A percentile compares a stretch with the other conserved stretches of the same genome.
phyloP scores from a whole-genome alignment of 2,797 vertebrate genomes.

The Sebastes itinus region DNA sequence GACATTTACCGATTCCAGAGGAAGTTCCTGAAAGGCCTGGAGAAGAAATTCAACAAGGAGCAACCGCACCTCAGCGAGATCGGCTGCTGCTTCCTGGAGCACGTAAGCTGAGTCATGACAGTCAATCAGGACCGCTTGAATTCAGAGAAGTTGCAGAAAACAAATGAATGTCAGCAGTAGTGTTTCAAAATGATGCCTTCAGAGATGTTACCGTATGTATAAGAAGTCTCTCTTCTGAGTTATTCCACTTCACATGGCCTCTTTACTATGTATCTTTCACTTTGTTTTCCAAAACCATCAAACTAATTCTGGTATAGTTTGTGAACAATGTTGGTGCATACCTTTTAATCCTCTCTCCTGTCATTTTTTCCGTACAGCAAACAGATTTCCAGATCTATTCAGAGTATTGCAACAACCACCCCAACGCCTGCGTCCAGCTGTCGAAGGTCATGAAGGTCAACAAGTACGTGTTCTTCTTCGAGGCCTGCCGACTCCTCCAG shows the following conservation, averaged over 20 bases:
- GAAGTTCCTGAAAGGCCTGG: constrained; percentile 91
- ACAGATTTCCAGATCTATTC: constrained; percentile 98
- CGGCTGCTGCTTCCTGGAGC: constrained; percentile 94
- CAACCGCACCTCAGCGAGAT: constrained; percentile 95
- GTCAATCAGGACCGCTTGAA: neutral
- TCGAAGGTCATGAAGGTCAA: constrained; percentile 92
- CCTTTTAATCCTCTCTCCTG: neutral
- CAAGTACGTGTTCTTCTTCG: constrained; percentile 97
- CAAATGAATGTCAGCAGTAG: too few species aligned
- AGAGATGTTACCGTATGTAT: neutral
- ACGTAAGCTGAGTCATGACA: constrained; percentile 80
- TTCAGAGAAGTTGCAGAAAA: neutral
- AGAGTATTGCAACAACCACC: constrained; percentile 98
- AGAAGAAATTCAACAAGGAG: constrained; percentile 93
- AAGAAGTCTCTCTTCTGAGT: neutral
- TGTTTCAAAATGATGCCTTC: neutral
- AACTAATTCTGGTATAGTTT: neutral
- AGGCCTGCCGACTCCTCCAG: constrained; percentile 94
- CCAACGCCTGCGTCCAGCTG: constrained; percentile 92
- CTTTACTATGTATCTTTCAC: neutral
- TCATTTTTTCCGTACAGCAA: constrained; percentile 80
- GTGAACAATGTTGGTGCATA: neutral
- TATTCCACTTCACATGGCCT: neutral
- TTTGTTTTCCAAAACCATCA: neutral
- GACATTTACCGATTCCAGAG: constrained; percentile 96